Percentiles rank a stretch among this genome's conserved stretches.
These are phyloP conservation scores for Cinclus mexicanus DNA, from an alignment of 2,113 vertebrate genomes.

Conservation along the genomic window DNA sequence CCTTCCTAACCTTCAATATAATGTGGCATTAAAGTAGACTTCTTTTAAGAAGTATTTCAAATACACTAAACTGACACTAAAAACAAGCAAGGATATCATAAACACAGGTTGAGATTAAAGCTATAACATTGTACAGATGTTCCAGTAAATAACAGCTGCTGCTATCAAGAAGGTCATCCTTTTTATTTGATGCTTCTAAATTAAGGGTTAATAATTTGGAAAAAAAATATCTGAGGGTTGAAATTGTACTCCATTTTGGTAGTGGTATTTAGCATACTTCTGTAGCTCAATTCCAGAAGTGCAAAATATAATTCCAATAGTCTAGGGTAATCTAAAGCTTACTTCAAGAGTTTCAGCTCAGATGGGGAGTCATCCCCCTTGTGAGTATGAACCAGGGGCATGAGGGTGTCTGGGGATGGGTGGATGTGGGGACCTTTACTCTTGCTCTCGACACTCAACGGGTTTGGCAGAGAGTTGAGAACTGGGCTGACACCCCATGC, in stretches of 20 bases:
- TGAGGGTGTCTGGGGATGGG: neutral
- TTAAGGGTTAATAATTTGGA: neutral
- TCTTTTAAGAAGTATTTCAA: neutral
- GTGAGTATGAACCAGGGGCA: neutral
- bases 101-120: neutral
- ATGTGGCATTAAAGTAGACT: neutral
- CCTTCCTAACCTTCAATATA: neutral
- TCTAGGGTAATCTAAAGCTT: neutral
- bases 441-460: rapidly evolving
- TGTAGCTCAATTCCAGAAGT: neutral
- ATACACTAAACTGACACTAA: neutral
- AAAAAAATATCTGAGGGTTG: neutral
- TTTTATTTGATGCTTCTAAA: neutral
- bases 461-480: neutral
- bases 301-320: neutral
- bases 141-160: neutral
- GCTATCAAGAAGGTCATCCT: neutral
- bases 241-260: neutral
- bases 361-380: neutral
- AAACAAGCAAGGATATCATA: neutral
- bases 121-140: neutral
- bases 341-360: neutral
- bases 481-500: rapidly evolving
- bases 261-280: neutral
- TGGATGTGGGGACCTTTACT: rapidly evolving